These are phyloP conservation scores for Mamestra configurata DNA, from an alignment of 1,140 invertebrate genomes.

Conservation along the genomic window DNA sequence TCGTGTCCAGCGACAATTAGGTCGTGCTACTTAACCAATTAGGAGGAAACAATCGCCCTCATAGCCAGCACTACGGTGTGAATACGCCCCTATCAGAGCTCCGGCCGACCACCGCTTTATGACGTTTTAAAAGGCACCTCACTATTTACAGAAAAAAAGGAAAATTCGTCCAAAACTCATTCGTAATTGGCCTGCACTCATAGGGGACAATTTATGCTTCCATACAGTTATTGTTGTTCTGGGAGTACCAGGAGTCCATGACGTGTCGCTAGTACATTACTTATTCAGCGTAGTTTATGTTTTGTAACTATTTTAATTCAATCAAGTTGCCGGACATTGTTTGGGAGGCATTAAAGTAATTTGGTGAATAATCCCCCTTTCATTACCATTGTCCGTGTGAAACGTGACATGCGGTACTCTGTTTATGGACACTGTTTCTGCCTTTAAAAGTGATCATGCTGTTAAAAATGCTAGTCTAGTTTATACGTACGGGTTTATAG, in stretches of 20 bases:
- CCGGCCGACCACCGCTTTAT: slow-evolving; percentile 80
- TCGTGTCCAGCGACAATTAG: slow-evolving; percentile 82
- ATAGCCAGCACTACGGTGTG: slow-evolving; percentile 67
- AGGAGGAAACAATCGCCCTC: slow-evolving; percentile 85
- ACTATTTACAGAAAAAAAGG: slow-evolving; percentile 82
- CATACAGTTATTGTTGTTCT: slow-evolving; percentile 75
- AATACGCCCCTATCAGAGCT: slow-evolving; percentile 84
- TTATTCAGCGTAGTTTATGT: slow-evolving; percentile 67
- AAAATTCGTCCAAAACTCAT: slow-evolving; percentile 66
- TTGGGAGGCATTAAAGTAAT: slow-evolving; percentile 56
- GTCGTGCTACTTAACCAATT: slow-evolving; percentile 84
- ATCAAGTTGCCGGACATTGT: slow-evolving; percentile 56
- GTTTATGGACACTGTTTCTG: no score
- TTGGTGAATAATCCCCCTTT: slow-evolving; percentile 62
- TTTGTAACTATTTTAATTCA: slow-evolving; percentile 67
- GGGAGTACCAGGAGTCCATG: slow-evolving; percentile 59
- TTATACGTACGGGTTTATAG: no score
- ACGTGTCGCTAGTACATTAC: slow-evolving; percentile 72
- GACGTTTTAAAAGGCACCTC: slow-evolving; percentile 81
- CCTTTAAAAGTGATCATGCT: no score
- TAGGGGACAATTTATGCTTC: slow-evolving; percentile 84
- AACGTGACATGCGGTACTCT: slow-evolving; percentile 5
- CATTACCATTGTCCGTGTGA: slow-evolving; percentile 32
- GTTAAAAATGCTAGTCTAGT: neutral
- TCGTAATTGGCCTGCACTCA: slow-evolving; percentile 63